Evolutionary conservation across 2,113 vertebrate species (phyloP), one percentile per base, ranked within the genome.

Genomic region (Myrmophylax atrothorax): DNA sequence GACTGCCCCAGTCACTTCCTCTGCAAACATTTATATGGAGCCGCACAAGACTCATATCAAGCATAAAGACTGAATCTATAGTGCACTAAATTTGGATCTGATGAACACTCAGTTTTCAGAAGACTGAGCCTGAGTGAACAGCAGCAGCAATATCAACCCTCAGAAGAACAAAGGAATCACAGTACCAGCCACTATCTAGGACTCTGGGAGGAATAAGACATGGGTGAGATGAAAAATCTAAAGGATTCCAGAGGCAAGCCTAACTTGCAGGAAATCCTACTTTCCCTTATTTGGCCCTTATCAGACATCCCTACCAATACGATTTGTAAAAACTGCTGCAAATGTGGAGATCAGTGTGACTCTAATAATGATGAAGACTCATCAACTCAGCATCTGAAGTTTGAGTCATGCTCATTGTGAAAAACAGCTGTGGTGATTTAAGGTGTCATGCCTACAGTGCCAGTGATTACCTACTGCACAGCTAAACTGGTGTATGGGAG

Each of bases 161-260:
- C 44, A 66, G 37, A 76, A 68, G 75, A 79, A 23, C 1, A 4
- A 53, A 78, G 49, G 47, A 88, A 25, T 12, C n/a, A 26, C 4
- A 1, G 18, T 24, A 35, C 26, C 25, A 80, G 17, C n/a, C 26
- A 13, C 37, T 79, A 16, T 20, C 18, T 58, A 56, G n/a, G 40
- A 35, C 16, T 47, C 20, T 0, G 0, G 37, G 22, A 69, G 31
- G 49, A 85, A 3, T 25, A 29, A 35, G 8, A 5, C 13, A 26
- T 9, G 12, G 38, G 40, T 24, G 40, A 79, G 25, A n/a, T 35
- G 0, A 87, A 84, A 26, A 18, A 11, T 23, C 53, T 69, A 29
- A 19, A 63, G 23, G 19, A 75, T 16, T 5, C 5, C 28, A 74
- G 47, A 87, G n/a, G 22, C 26, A 56, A 86, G 16, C 10, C 26